Evolutionary conservation across 2,113 vertebrate species (phyloP), one percentile per base, ranked within the genome.

Genomic region (Pygathrix nemaeus): DNA sequence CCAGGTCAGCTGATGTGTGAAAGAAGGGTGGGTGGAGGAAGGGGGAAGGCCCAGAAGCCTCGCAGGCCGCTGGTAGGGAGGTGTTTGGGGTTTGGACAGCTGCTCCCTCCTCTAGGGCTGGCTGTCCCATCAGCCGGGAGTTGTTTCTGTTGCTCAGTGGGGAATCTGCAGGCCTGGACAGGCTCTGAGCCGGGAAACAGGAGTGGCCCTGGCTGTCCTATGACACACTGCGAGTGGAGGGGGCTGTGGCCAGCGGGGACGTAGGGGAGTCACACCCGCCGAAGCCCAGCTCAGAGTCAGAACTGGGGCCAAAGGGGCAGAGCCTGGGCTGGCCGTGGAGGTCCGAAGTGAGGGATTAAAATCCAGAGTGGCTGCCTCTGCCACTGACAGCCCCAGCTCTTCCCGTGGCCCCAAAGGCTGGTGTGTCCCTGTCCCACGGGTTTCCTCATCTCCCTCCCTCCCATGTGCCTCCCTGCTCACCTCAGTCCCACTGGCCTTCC

Each of bases 381-480:
- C 20, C 40, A 3, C 83, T 2, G 35, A 59, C 20, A 40, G 48
- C 21, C 32, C 18, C 2, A 1, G 3, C 23, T 32, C 70, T 40
- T 43, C 32, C 43, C n/a, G 0, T 21, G 93, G 20, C 13, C 70
- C 5, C 2, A 21, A 35, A 52, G 21, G 30, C 38, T 0, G 20
- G 59, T 16, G 20, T 35, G 38, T 45, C 76, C 86, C 55, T 17
- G 43, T 8, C 20, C 43, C 7, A 1, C 27, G 35, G 10, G 11
- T 76, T 70, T 4, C 76, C 55, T 13, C 1, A 8, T 17, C 3
- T 4, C 6, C 1, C 2, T 9, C 8, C 55, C 40, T 59, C 27
- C 43, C 55, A 7, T 0, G 0, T 2, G 40, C 57, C 45, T 25
- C 5, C 7, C 6, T 38, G 21, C 18, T 43, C 30, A 50, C 32